These are phyloP conservation scores for Chaunax sp. DNA, from an alignment of 2,797 vertebrate genomes.

Conservation along the genomic window DNA sequence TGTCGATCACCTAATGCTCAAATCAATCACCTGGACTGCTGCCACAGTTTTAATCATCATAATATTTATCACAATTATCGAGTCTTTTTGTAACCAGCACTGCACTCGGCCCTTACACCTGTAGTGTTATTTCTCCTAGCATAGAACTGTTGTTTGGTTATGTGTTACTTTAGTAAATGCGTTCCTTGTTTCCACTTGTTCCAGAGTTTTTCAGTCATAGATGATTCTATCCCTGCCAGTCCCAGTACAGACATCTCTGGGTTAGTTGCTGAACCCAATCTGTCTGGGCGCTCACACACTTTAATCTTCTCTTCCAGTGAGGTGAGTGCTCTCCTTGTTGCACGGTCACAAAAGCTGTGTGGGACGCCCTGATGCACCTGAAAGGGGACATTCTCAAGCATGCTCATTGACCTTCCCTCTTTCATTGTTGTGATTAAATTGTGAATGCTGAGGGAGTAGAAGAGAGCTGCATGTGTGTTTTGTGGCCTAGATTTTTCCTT, in stretches of 20 bases:
- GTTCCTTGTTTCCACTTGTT: slow-evolving; percentile 91
- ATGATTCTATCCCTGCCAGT: slow-evolving; percentile 91
- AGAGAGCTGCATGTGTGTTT: slow-evolving; percentile 67
- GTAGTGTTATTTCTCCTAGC: slow-evolving; percentile 24
- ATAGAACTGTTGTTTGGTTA: slow-evolving; percentile 51
- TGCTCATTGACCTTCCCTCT: slow-evolving; percentile 68
- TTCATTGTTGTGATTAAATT: slow-evolving; percentile 55
- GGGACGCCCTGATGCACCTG: slow-evolving; percentile 70
- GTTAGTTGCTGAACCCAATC: slow-evolving; percentile 93
- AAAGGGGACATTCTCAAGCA: slow-evolving; percentile 76
- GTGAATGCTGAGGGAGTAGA: slow-evolving; percentile 57
- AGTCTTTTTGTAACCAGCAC: background rate
- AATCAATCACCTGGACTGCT: slow-evolving; percentile 29
- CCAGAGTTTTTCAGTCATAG: slow-evolving; percentile 95
- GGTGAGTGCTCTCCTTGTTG: slow-evolving; percentile 90
- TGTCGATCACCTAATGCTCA: slow-evolving; percentile 23
- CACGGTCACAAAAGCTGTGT: slow-evolving; percentile 73
- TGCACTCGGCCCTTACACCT: slow-evolving; percentile 18
- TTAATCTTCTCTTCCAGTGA: slow-evolving; percentile 96
- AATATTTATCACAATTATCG: background rate
- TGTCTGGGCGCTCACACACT: slow-evolving; percentile 95
- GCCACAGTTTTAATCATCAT: slow-evolving; percentile 22
- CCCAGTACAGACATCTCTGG: slow-evolving; percentile 92
- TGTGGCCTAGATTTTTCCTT: slow-evolving; percentile 40
- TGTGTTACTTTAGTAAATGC: slow-evolving; percentile 78